Conservation (phyloP, 2,888 invertebrate species). For the Eurois occulta region DNA sequence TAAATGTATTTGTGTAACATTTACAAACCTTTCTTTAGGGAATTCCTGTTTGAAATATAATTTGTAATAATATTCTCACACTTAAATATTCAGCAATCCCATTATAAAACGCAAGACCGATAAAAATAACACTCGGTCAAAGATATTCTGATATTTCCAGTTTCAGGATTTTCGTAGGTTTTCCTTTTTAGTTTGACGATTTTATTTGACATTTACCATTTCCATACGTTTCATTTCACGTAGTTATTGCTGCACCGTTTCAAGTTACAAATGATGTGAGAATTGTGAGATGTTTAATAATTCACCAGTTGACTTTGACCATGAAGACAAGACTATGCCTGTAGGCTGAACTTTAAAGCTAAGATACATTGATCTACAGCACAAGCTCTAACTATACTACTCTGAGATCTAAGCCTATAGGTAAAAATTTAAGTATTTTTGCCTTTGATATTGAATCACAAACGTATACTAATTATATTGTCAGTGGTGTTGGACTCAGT, state of each 20-base stretch:
- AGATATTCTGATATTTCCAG: constrained; percentile 53
- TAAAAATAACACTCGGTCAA: constrained; percentile 40
- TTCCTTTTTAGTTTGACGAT: constrained; percentile 42
- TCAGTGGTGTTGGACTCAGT: neutral
- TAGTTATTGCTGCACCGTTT: neutral
- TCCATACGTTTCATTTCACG: constrained; percentile 30
- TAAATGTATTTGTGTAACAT: neutral
- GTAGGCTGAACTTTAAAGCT: neutral
- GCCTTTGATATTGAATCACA: neutral
- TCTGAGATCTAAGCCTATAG: neutral
- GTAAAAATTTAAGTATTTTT: neutral
- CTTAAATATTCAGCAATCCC: constrained; percentile 41
- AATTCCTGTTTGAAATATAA: constrained; percentile 17
- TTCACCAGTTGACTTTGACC: neutral
- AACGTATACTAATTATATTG: neutral
- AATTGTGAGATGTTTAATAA: neutral
- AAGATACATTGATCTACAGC: neutral
- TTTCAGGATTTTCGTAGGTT: constrained; percentile 51
- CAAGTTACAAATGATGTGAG: neutral
- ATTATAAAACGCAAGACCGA: constrained; percentile 40
- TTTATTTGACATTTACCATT: constrained; percentile 41
- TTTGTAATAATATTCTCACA: neutral
- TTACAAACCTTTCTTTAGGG: constrained; percentile 56
- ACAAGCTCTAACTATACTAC: neutral
- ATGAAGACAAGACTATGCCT: neutral